Conservation (phyloP, 1,140 invertebrate genomes). For the Probaryconus sp. region DNA sequence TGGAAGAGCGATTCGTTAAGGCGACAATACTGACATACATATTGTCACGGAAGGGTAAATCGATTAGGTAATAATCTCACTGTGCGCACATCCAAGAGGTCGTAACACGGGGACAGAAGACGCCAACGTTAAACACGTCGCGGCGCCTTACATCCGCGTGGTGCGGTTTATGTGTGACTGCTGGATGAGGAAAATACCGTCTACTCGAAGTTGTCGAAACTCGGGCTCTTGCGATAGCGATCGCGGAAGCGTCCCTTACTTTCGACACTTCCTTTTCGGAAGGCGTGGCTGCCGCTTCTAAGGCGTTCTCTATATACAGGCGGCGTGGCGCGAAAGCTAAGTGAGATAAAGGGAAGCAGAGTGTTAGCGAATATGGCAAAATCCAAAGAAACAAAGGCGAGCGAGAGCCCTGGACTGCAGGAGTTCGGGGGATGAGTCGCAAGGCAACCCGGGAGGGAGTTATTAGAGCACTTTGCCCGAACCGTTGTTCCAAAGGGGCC, state of each 20-base stretch:
- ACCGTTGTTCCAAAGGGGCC: constrained; percentile 60
- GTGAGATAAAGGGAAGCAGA: constrained; percentile 62
- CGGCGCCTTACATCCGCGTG: too few relatives aligned
- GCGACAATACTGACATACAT: constrained; percentile 29
- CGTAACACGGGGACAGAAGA: not conserved
- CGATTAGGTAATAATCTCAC: constrained; percentile 22
- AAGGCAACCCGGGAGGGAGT: constrained; percentile 64
- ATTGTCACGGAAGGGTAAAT: constrained; percentile 12
- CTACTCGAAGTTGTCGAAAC: constrained; percentile 37
- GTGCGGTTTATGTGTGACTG: constrained; percentile 25
- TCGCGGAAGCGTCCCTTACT: constrained; percentile 58
- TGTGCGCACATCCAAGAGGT: not conserved
- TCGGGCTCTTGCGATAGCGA: constrained; percentile 41
- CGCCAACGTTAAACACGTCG: not conserved
- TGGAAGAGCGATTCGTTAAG: constrained; percentile 15
- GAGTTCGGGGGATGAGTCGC: constrained; percentile 33
- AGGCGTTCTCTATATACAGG: constrained; percentile 47
- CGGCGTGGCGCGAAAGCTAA: constrained; percentile 60
- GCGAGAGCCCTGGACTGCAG: constrained; percentile 24
- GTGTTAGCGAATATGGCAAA: constrained; percentile 62
- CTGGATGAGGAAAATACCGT: constrained; percentile 31
- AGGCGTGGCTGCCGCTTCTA: constrained; percentile 57
- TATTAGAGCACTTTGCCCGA: constrained; percentile 71
- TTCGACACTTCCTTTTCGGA: constrained; percentile 59
- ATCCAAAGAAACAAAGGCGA: constrained; percentile 66